Percentiles rank a stretch among this genome's conserved stretches.
phyloP scores from a whole-genome alignment of 2,888 invertebrate species.

The Ashinkailepas kermadecensis region DNA sequence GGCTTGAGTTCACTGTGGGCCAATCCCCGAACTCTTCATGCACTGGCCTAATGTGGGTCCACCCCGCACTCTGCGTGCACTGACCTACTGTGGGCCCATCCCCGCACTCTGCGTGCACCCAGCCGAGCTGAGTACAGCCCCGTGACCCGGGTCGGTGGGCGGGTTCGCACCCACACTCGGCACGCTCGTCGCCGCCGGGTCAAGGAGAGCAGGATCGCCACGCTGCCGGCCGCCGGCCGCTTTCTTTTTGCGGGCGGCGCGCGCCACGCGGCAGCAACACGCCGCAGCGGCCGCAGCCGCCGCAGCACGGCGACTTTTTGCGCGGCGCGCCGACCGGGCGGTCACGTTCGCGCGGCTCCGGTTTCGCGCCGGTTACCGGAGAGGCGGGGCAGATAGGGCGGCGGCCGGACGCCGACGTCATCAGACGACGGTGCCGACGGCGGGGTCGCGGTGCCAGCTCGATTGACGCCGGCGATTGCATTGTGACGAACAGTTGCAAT shows the following conservation, averaged over 20 bases:
- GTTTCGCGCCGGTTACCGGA: constrained; percentile 16
- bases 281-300: background rate
- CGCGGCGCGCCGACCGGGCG: background rate
- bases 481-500: constrained; percentile 8
- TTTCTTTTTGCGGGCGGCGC: background rate
- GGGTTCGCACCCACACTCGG: too few species aligned
- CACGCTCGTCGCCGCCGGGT: too few species aligned
- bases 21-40: too few species aligned
- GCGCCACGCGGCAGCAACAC: background rate
- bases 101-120: too few species aligned
- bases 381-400: background rate
- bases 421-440: background rate
- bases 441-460: background rate
- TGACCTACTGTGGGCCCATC: too few species aligned
- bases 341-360: constrained; percentile 6
- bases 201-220: too few species aligned
- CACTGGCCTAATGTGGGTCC: too few species aligned
- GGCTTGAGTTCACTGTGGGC: too few species aligned
- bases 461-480: background rate
- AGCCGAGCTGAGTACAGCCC: too few species aligned
- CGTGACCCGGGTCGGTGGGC: too few species aligned
- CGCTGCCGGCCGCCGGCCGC: too few species aligned
- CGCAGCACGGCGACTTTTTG: background rate
- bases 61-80: too few species aligned
- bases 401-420: background rate